phyloP scores from a whole-genome alignment of 2,797 vertebrate species.

The Kryptopterus vitreolus region DNA sequence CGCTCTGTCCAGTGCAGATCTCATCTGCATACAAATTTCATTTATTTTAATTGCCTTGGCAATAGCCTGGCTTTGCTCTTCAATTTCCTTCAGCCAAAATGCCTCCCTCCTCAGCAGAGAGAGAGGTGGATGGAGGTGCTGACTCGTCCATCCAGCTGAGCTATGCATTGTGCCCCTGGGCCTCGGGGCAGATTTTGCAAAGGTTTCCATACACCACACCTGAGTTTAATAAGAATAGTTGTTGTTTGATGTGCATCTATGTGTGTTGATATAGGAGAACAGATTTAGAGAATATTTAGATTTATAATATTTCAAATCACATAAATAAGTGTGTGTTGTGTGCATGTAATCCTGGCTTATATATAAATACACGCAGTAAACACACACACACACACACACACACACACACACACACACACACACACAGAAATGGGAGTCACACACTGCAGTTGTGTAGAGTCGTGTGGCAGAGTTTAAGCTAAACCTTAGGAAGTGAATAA shows the following conservation, averaged over 20 bases:
- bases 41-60: conserved; percentile 50
- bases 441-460: conserved; percentile 5
- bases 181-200: background rate
- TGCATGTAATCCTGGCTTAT: background rate
- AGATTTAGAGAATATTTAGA: no score
- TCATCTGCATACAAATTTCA: conserved; percentile 56
- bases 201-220: background rate
- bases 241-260: background rate
- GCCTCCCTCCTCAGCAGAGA: conserved; percentile 20
- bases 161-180: conserved; percentile 25
- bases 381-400: background rate
- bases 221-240: conserved; percentile 24
- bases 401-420: background rate
- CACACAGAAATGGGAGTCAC: conserved; percentile 2
- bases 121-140: conserved; percentile 17
- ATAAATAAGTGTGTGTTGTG: background rate
- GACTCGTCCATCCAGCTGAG: conserved; percentile 35
- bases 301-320: no score
- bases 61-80: conserved; percentile 51
- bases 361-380: background rate
- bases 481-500: conserved; percentile 7
- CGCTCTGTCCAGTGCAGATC: conserved; percentile 25
- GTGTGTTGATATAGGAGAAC: no score
- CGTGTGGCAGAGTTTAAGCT: conserved; percentile 23
- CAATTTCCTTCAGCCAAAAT: conserved; percentile 41